Evolutionary conservation across 2,888 invertebrate genomes (phyloP), one percentile per base, ranked within the genome.

Genomic region (Hemithea aestivaria): DNA sequence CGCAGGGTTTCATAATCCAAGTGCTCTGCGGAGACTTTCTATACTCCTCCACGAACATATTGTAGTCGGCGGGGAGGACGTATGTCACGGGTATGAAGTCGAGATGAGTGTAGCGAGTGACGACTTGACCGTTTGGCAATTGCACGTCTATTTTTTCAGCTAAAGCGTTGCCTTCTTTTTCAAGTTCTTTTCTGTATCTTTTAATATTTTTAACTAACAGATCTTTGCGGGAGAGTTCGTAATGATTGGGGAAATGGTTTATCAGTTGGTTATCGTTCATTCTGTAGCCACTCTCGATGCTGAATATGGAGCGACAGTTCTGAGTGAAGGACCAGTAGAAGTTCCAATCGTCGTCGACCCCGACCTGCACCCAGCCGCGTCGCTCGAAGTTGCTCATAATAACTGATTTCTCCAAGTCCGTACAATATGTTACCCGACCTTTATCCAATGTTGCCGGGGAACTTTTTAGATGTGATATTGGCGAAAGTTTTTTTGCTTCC

Each of bases 1-100:
- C 97, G 69, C 96, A 96, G 0, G 98, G 98, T 74, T 98, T 98
- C 94, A 98, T 96, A 49, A 98, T 98, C 98, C 98, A 98, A 0
- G 97, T 98, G 51, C 96, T 96, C 62, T 95, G 94, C 0, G 97
- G 97, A 37, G 94, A 94, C 73, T 96, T 97, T 44, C 97, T 89
- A 68, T 97, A 98, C 65, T 97, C 97, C 68, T 97, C 97, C 1
- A 97, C 97, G 74, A 98, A 97, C 91, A 97, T 93, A 67, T 97
- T 97, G 73, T 98, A 98, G 76, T 98, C 98, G 25, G 96, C 95
- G 1, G 98, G 98, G 35, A 98, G 82, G 28, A 98, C 96, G 73
- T 96, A 98, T 0, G 98, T 98, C 3, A 96, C 91, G 0, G 98
- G 98, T 54, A 98, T 94, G 64, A 98, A 97, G 83, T 98, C 97